Evolutionary conservation across 2,888 invertebrate species (phyloP).

Genomic region (Drosophila heteroneura): DNA sequence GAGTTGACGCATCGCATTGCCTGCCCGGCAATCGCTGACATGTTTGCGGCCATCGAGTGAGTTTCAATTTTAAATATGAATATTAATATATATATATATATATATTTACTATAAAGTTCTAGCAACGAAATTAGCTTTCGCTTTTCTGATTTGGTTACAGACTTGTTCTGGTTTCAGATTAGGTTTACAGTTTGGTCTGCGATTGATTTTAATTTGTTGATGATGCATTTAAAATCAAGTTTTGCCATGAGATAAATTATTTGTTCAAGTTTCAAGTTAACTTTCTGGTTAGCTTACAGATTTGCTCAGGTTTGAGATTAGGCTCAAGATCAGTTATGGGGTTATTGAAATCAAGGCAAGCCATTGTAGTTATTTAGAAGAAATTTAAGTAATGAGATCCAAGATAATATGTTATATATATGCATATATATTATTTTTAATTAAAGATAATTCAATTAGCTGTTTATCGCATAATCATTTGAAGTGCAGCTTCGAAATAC

Average conservation of each 20-base stretch:
- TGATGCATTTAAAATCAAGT: not conserved
- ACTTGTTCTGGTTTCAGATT: not conserved
- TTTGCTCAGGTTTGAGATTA: not conserved
- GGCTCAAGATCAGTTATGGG: no score
- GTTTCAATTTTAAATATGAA: conserved; percentile 46
- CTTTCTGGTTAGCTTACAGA: not conserved
- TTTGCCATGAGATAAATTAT: not conserved
- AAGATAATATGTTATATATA: no score
- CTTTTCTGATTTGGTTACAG: not conserved
- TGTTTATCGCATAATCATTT: not conserved
- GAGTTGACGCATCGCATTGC: conserved; percentile 91
- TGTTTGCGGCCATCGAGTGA: conserved; percentile 90
- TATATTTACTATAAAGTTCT: not conserved
- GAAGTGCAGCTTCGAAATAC: no score
- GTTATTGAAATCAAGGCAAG: not conserved
- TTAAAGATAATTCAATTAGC: not conserved
- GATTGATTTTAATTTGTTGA: not conserved
- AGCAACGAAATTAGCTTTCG: not conserved
- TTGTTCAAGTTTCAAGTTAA: not conserved
- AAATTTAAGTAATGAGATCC: no score
- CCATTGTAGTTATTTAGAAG: no score
- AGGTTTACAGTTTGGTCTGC: not conserved
- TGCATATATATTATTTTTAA: no score
- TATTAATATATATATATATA: not conserved
- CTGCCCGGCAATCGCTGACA: conserved; percentile 90